A percentile compares a stretch with the other conserved stretches of the same genome.
Conservation (phyloP, 92 coral and sea anemone genomes). For the Diadumene lineata region DNA sequence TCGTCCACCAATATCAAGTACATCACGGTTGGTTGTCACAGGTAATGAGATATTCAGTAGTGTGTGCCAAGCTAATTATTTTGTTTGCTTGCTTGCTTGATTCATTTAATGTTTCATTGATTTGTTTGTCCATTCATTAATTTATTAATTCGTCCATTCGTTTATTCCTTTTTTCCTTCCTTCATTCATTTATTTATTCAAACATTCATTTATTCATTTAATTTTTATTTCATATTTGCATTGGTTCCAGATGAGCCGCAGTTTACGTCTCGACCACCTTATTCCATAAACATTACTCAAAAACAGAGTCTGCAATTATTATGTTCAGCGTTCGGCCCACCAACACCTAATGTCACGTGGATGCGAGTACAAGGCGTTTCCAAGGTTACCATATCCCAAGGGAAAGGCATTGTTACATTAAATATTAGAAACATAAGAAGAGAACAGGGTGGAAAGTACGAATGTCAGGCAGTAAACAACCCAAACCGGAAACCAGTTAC, state of each 20-base stretch:
- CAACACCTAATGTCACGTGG: constrained; percentile 1
- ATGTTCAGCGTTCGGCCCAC: constrained; percentile 1
- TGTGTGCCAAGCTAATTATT: too few relatives aligned
- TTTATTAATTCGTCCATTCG: too few relatives aligned
- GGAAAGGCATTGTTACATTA: not conserved
- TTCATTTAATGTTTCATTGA: too few relatives aligned
- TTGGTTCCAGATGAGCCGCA: not conserved
- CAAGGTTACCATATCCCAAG: not conserved
- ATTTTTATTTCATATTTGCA: not conserved
- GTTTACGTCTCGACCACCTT: not conserved
- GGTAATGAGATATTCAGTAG: too few relatives aligned
- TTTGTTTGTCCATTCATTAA: too few relatives aligned
- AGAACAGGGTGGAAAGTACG: not conserved
- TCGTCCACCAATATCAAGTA: not conserved
- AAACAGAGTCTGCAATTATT: not conserved
- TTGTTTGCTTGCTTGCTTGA: too few relatives aligned
- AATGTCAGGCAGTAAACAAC: not conserved
- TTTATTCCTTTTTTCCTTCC: too few relatives aligned
- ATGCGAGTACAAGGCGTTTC: not conserved
- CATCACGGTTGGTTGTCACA: not conserved
- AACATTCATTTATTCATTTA: too few relatives aligned
- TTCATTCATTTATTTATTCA: too few relatives aligned
- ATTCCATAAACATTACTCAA: not conserved
- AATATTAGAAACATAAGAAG: not conserved
- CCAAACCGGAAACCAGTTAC: not conserved